These are phyloP conservation scores for Nephrocerus scutellatus DNA, from an alignment of 2,888 invertebrate genomes.

Conservation along the genomic window DNA sequence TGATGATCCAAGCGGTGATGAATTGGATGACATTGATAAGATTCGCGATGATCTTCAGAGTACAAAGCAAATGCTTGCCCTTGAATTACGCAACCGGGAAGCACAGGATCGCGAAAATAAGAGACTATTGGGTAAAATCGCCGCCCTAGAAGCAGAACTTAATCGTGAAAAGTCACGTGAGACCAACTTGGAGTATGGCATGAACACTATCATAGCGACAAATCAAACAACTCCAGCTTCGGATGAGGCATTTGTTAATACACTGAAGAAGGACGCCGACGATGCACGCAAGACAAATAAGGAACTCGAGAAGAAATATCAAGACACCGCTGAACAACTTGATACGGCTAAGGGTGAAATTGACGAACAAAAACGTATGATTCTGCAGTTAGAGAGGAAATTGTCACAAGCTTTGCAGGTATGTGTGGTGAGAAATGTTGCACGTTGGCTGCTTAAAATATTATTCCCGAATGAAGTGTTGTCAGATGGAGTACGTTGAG, in stretches of 20 bases:
- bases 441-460: slow-evolving; percentile 1
- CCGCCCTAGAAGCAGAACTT: slow-evolving; percentile 73
- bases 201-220: slow-evolving; percentile 39
- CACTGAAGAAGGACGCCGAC: slow-evolving; percentile 66
- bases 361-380: slow-evolving; percentile 73
- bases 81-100: slow-evolving; percentile 80
- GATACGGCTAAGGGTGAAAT: slow-evolving; percentile 67
- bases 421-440: no score
- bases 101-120: slow-evolving; percentile 80
- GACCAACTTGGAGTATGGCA: slow-evolving; percentile 39
- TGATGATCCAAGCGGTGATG: slow-evolving; percentile 70
- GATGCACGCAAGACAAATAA: slow-evolving; percentile 72
- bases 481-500: slow-evolving; percentile 27
- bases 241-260: slow-evolving; percentile 60
- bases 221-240: slow-evolving; percentile 45
- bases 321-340: slow-evolving; percentile 66
- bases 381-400: slow-evolving; percentile 69
- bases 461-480: slow-evolving; percentile 23
- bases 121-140: slow-evolving; percentile 68
- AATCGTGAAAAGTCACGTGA: slow-evolving; percentile 57
- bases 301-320: slow-evolving; percentile 72
- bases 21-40: slow-evolving; percentile 86
- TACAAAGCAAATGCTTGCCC: slow-evolving; percentile 81
- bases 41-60: slow-evolving; percentile 85
- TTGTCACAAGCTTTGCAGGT: slow-evolving; percentile 61